Conservation (phyloP, 2,888 invertebrate genomes). For the Temnothorax unifasciatus region DNA sequence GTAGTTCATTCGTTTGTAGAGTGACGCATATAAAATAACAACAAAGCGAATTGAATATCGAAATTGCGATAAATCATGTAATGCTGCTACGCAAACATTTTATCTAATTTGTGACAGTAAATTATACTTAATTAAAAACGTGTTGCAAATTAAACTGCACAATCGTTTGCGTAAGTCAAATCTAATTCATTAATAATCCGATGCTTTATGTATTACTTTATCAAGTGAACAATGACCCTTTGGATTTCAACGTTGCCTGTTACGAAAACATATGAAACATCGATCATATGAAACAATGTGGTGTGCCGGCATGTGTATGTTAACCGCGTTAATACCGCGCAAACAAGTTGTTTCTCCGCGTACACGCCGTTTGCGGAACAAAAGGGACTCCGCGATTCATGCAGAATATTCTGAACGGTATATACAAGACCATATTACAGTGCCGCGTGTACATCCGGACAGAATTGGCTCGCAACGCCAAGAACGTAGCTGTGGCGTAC, state of each 20-base stretch:
- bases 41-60: not conserved
- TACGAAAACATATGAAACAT: conserved; percentile 51
- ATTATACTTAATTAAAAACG: conserved; percentile 23
- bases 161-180: not conserved
- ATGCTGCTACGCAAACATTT: not conserved
- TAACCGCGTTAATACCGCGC: conserved; percentile 47
- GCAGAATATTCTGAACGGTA: conserved; percentile 54
- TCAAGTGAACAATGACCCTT: conserved; percentile 25
- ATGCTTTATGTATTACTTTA: conserved; percentile 26
- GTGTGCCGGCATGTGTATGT: conserved; percentile 35
- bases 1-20: not conserved
- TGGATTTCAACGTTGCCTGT: conserved; percentile 21
- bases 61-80: conserved; percentile 1
- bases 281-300: conserved; percentile 55
- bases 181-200: conserved; percentile 22
- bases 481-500: conserved; percentile 47
- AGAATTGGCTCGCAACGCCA: conserved; percentile 57
- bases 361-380: conserved; percentile 49
- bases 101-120: not conserved
- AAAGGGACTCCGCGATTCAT: conserved; percentile 53
- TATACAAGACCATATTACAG: conserved; percentile 40
- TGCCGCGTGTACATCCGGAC: conserved; percentile 49
- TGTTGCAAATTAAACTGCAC: not conserved
- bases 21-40: not conserved
- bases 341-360: conserved; percentile 51